Evolutionary conservation across 2,888 invertebrate genomes (phyloP), one percentile per base, ranked within the genome.

Genomic region (Nysson spinosus): DNA sequence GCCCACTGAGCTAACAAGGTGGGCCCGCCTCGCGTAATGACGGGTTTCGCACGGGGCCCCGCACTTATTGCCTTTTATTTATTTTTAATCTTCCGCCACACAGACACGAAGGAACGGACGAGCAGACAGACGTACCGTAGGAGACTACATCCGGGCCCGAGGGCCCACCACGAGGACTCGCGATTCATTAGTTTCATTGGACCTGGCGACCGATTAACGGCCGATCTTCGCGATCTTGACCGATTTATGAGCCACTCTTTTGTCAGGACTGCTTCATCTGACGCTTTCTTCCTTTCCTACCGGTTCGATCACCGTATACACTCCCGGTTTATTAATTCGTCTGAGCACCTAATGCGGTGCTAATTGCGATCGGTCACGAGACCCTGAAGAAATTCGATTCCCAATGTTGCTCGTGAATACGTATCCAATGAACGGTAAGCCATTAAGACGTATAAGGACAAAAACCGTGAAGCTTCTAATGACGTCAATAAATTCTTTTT

Each of bases 21-120:
- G 82, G 86, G 85, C 84, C 87, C 83, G 86, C 86, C 87, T 86
- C 83, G 83, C 82, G 85, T 85, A 86, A 86, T 86, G 79, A 86
- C 80, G 82, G 86, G 85, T 84, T 85, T 86, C 85, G 85, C 85
- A 80, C 86, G 83, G 83, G 83, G 82, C 84, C 83, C 85, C 82
- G 83, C 85, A 85, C 85, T 86, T 86, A 86, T 83, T 84, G 84
- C 83, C 84, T 86, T 85, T 86, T 84, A 85, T 85, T 85, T 85
- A 85, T 86, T 85, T 85, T 85, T 82, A 83, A 82, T 86, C 84
- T 79, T 75, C 71, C 73, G 68, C 74, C 75, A 69, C 72, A 66
- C 65, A 66, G 66, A 80, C 76, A 55, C n/a, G n/a, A n/a, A 71
- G 72, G 78, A 72, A 43, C 43, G 69, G 24, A 61, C 57, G 61